phyloP scores from a whole-genome alignment of 2,797 vertebrate species.

The Eupleurogrammus muticus region DNA sequence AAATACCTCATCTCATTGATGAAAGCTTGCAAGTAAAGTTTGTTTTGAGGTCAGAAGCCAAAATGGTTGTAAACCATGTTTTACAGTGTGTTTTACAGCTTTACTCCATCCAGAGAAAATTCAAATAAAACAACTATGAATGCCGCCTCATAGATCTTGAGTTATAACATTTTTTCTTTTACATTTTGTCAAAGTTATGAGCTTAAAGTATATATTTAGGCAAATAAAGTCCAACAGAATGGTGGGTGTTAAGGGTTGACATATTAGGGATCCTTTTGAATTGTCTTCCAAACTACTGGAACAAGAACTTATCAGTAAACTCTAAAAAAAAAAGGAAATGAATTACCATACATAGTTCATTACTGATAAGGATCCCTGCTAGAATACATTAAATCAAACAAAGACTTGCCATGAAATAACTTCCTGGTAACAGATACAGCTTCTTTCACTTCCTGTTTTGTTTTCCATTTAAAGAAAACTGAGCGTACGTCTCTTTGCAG shows the following conservation, averaged over 20 bases:
- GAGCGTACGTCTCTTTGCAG: conserved; percentile 10
- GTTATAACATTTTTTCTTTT: too few species aligned
- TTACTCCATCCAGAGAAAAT: background rate
- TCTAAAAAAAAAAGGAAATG: background rate
- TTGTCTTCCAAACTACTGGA: background rate
- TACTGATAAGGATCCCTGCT: background rate
- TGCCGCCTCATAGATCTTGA: background rate
- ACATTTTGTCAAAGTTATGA: background rate
- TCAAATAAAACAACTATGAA: background rate
- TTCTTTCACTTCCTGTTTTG: conserved; percentile 26
- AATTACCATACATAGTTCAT: conserved; percentile 8
- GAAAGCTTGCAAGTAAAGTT: background rate
- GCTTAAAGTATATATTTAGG: background rate
- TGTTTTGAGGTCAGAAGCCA: background rate
- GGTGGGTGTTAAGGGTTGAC: background rate
- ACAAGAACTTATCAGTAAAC: conserved; percentile 4
- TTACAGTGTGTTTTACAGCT: background rate
- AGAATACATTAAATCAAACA: conserved; percentile 6
- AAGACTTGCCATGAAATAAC: conserved; percentile 13
- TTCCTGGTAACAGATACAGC: background rate
- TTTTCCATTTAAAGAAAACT: conserved; percentile 4
- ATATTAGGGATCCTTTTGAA: background rate
- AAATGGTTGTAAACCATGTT: background rate
- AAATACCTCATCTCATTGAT: background rate
- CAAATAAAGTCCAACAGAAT: background rate